Conservation (phyloP, 1,140 invertebrate species). For the Brachionus rubens region DNA sequence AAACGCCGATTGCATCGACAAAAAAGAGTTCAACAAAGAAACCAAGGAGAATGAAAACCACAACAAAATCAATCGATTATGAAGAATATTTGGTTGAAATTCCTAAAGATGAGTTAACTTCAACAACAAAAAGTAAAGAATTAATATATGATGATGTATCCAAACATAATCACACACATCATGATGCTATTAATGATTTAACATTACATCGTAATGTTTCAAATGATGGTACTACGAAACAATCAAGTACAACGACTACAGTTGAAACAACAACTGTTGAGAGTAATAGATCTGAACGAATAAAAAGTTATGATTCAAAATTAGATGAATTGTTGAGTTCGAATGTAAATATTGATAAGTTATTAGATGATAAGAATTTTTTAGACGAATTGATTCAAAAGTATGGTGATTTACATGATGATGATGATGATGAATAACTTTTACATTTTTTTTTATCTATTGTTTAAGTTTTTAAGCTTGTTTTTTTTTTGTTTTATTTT, state of each 20-base stretch:
- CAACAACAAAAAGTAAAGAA: background rate
- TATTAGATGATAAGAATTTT: conserved; percentile 12
- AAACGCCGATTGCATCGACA: background rate
- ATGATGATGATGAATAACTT: background rate
- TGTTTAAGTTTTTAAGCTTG: background rate
- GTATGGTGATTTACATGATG: conserved; percentile 6
- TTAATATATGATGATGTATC: background rate
- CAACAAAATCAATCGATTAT: background rate
- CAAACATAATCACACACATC: no score
- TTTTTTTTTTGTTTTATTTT: background rate
- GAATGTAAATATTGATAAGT: background rate
- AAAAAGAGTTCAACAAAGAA: background rate
- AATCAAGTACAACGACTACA: background rate
- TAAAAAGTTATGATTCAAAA: background rate
- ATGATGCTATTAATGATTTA: no score
- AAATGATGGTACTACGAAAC: no score
- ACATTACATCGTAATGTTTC: background rate
- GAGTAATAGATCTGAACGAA: background rate
- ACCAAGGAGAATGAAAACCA: background rate
- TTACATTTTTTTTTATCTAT: background rate
- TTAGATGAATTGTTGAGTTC: background rate
- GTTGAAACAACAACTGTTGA: background rate
- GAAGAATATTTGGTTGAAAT: background rate
- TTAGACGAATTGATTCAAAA: background rate
- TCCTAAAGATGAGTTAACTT: background rate